These are phyloP conservation scores for Drosophila sechellia DNA, from an alignment of 1,140 invertebrate species.

Conservation along the genomic window DNA sequence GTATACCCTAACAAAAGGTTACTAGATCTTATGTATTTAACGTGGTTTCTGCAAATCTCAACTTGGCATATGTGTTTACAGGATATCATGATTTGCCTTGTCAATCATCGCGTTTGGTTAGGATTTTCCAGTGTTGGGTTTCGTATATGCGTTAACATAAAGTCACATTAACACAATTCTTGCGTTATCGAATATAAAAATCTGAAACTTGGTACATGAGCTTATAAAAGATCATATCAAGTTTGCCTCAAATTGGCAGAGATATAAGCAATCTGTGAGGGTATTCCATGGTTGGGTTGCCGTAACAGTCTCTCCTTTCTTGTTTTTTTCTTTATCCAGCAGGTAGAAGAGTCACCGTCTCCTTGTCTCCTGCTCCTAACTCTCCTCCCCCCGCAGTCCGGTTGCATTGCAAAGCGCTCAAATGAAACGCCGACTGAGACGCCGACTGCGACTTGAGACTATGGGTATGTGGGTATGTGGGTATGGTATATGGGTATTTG, in stretches of 20 bases:
- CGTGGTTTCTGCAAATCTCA: background rate
- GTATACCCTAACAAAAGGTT: conserved; percentile 1
- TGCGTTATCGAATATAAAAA: background rate
- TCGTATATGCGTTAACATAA: too few species aligned
- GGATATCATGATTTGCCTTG: background rate
- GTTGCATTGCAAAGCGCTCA: conserved; percentile 29
- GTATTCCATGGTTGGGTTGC: background rate
- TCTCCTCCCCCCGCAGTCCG: conserved; percentile 4
- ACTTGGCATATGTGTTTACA: background rate
- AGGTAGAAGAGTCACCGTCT: conserved; percentile 25
- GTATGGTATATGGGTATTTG: conserved; percentile 6
- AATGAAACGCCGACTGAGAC: conserved; percentile 17
- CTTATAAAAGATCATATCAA: background rate
- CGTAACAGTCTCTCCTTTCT: background rate
- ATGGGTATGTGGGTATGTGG: background rate
- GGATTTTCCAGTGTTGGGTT: too few species aligned
- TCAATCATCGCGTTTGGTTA: too few species aligned
- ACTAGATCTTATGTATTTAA: background rate
- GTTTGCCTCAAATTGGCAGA: background rate
- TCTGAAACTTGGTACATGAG: background rate
- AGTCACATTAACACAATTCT: too few species aligned
- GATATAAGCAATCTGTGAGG: background rate
- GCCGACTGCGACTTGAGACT: conserved; percentile 8
- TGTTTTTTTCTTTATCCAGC: conserved; percentile 17
- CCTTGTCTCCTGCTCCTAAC: conserved; percentile 16